phyloP scores from a whole-genome alignment of 2,797 vertebrate species.

The Margarornis squamiger region DNA sequence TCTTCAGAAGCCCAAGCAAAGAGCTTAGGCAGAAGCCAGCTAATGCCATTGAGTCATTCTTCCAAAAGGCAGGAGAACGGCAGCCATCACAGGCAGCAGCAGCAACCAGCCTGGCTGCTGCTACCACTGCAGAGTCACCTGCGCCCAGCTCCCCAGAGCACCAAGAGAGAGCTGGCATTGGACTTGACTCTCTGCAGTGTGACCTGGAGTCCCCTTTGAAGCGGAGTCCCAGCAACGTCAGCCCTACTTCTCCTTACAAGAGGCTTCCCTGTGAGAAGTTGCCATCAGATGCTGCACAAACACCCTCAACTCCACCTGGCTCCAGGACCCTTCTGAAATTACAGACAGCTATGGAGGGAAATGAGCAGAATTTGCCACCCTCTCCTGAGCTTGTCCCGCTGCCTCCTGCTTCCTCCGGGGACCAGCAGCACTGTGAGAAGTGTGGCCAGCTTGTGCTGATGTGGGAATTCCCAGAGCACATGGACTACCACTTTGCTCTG shows the following conservation, averaged over 20 bases:
- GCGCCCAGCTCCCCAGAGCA: not conserved
- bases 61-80: conserved; percentile 84
- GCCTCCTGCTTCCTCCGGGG: conserved; percentile 27
- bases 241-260: not conserved
- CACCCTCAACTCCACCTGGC: not conserved
- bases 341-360: not conserved
- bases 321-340: not conserved
- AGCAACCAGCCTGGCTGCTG: not conserved
- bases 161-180: not conserved
- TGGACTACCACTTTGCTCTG: conserved; percentile 92
- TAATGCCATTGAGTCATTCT: conserved; percentile 84
- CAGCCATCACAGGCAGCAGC: conserved; percentile 38
- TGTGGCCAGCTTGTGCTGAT: conserved; percentile 83
- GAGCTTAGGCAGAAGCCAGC: conserved; percentile 71
- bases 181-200: conserved; percentile 18
- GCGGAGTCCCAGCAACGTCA: not conserved
- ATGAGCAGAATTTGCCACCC: conserved; percentile 31
- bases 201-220: conserved; percentile 35
- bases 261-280: not conserved
- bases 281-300: not conserved
- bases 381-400: not conserved
- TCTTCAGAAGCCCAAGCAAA: conserved; percentile 55
- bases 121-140: not conserved
- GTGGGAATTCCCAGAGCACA: conserved; percentile 94
- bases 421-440: conserved; percentile 84